Evolutionary conservation across 2,888 invertebrate species (phyloP).

Genomic region (Galeopsomyia nigrocyanea): DNA sequence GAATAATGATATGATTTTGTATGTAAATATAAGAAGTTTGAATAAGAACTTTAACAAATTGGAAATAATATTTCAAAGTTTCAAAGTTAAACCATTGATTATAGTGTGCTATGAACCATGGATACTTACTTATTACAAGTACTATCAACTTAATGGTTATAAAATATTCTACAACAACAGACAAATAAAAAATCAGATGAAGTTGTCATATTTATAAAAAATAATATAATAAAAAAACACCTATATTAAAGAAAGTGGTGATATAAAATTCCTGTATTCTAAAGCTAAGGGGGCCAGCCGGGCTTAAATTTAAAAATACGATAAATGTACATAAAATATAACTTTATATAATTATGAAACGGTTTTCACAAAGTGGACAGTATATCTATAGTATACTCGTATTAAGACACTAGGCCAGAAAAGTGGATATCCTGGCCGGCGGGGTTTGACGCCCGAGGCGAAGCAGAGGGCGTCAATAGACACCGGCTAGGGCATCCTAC

Average conservation of each 20-base stretch:
- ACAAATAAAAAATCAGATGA: not conserved
- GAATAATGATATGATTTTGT: not conserved
- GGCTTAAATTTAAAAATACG: too few relatives aligned
- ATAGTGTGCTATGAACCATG: not conserved
- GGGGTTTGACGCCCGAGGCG: too few relatives aligned
- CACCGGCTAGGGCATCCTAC: too few relatives aligned
- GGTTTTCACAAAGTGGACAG: too few relatives aligned
- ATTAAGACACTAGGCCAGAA: too few relatives aligned
- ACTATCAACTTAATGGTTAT: not conserved
- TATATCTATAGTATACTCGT: too few relatives aligned
- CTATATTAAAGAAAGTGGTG: not conserved
- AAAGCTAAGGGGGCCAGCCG: too few relatives aligned
- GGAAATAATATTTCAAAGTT: not conserved
- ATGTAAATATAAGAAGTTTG: conserved; percentile 3
- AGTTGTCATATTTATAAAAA: not conserved
- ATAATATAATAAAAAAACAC: not conserved
- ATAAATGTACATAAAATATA: too few relatives aligned
- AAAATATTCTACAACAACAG: not conserved
- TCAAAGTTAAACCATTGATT: not conserved
- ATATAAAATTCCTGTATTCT: not conserved
- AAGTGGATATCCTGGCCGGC: too few relatives aligned
- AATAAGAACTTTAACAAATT: not conserved
- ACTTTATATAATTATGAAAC: too few relatives aligned
- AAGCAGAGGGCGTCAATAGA: too few relatives aligned
- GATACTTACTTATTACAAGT: not conserved